These are phyloP conservation scores for Sylvilagus bachmani DNA, from an alignment of 2,113 vertebrate species.

Conservation along the genomic window DNA sequence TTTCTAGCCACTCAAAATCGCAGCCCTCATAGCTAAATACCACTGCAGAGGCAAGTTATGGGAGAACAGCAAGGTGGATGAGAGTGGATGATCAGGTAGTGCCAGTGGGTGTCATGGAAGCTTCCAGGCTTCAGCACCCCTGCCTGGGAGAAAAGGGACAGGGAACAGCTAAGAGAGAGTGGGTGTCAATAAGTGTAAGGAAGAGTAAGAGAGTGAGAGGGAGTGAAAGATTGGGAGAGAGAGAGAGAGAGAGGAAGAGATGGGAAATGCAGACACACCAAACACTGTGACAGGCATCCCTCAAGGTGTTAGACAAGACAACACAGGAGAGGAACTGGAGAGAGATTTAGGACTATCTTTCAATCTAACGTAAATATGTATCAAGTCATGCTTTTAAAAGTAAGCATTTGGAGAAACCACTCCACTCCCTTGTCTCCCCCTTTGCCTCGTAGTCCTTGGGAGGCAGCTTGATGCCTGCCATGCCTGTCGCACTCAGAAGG, in stretches of 20 bases:
- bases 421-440: neutral
- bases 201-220: neutral
- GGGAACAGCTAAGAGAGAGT: neutral
- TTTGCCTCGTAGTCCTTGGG: no score
- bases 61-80: neutral
- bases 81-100: no score
- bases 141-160: no score
- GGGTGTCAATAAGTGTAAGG: neutral
- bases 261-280: neutral
- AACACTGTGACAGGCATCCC: neutral
- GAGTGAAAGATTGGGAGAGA: neutral
- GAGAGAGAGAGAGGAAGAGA: neutral
- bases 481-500: neutral
- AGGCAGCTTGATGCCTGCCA: accelerated
- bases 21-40: neutral
- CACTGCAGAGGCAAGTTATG: no score
- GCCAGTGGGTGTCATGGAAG: neutral
- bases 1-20: neutral
- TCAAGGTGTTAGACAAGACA: neutral
- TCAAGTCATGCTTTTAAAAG: neutral
- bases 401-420: neutral
- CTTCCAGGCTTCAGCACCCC: neutral
- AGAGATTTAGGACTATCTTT: neutral
- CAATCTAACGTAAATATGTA: neutral
- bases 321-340: neutral